These are phyloP conservation scores for Tetramorium bicarinatum DNA, from an alignment of 2,888 invertebrate species.

Conservation along the genomic window DNA sequence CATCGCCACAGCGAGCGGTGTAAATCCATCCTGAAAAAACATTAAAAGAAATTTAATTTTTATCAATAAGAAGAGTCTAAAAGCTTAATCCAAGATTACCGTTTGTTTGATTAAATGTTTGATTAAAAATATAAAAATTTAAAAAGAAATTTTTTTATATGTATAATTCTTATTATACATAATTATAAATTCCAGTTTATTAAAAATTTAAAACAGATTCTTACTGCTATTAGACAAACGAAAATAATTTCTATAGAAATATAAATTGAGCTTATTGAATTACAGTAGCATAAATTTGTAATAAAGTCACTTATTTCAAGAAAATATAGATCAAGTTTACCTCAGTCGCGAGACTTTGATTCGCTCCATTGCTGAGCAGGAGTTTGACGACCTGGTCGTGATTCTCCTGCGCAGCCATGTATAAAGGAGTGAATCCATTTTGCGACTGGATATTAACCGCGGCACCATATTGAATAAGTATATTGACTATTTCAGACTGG, in stretches of 20 bases:
- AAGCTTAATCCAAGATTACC: neutral
- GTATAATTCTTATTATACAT: neutral
- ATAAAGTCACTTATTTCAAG: conserved; percentile 9
- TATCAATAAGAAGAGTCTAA: neutral
- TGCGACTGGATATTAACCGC: conserved; percentile 98
- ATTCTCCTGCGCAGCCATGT: conserved; percentile 99
- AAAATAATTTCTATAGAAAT: neutral
- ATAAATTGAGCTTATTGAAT: conserved; percentile 3
- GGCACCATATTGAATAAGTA: conserved; percentile 96
- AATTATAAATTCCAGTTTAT: neutral
- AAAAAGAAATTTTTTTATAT: neutral
- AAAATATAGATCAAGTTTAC: conserved; percentile 86
- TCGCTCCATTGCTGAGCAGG: conserved; percentile 96
- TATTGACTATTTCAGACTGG: conserved; percentile 96
- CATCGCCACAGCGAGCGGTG: conserved; percentile 99
- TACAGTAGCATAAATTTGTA: neutral
- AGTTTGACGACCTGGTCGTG: conserved; percentile 97
- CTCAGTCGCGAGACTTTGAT: conserved; percentile 98
- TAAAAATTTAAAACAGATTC: conserved; percentile 5
- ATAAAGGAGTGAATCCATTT: conserved; percentile 98
- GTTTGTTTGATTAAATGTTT: too few species aligned
- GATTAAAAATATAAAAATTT: neutral
- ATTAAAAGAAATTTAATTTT: neutral
- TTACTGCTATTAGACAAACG: neutral
- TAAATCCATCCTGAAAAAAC: conserved; percentile 94